A percentile compares a stretch with the other conserved stretches of the same genome.
Evolutionary conservation across 2,797 vertebrate genomes (phyloP).

Genomic region (Coccyzus lansbergi): DNA sequence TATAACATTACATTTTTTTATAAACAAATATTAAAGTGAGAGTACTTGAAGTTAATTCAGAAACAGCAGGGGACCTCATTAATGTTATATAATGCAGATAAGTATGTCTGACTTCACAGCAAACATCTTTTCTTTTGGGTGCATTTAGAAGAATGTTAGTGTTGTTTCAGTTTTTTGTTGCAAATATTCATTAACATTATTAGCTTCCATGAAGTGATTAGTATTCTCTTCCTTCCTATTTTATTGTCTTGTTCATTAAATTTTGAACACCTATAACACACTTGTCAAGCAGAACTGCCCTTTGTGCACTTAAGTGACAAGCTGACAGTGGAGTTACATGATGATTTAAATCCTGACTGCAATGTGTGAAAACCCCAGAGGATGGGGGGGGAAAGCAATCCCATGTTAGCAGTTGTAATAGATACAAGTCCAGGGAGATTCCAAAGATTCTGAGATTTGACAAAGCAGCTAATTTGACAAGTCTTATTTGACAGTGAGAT

Average conservation of each 20-base stretch:
- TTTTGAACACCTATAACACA: background rate
- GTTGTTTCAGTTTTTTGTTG: constrained; percentile 43
- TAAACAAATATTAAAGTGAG: constrained; percentile 35
- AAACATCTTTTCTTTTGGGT: constrained; percentile 60
- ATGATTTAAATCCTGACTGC: constrained; percentile 22
- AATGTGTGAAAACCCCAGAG: background rate
- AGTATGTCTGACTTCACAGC: constrained; percentile 56
- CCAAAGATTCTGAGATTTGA: background rate
- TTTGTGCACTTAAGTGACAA: background rate
- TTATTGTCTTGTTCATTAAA: constrained; percentile 48
- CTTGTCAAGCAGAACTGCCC: constrained; percentile 32
- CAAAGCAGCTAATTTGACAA: background rate
- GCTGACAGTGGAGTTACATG: background rate
- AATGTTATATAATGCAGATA: constrained; percentile 64
- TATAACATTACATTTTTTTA: constrained; percentile 47
- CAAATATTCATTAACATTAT: constrained; percentile 52
- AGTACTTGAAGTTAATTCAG: constrained; percentile 72
- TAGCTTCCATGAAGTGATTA: constrained; percentile 41
- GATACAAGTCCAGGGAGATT: background rate
- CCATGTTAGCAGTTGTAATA: background rate
- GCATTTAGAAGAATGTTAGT: constrained; percentile 42
- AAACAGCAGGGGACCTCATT: constrained; percentile 52
- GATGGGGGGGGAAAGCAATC: background rate
- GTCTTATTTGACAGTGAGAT: background rate
- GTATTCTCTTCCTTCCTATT: background rate